Evolutionary conservation across 2,113 vertebrate species (phyloP), one percentile per base, ranked within the genome.

Genomic region (Leucosticte australis): DNA sequence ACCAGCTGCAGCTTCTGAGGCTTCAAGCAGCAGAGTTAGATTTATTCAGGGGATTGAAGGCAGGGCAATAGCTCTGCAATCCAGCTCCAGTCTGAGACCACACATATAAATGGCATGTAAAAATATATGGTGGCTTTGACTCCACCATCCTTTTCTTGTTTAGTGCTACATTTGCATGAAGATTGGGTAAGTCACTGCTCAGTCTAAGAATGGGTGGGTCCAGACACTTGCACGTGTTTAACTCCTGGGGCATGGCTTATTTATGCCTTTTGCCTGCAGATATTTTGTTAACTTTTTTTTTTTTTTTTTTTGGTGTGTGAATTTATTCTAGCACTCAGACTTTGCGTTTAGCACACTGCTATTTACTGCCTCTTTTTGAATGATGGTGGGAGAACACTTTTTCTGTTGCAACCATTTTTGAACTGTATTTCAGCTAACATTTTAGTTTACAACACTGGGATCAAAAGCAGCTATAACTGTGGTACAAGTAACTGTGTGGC

Each of bases 151-250:
- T 67, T 83, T 53, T 35, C 20, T 47, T 12, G 4, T 39, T 89
- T 31, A 46, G 55, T 4, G 5, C 10, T 80, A 3, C 12, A n/a
- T 33, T 53, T 0, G 0, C 42, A 28, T 3, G 15, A 83, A 26
- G 50, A 26, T 22, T 67, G 8, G 42, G 80, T 41, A 64, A 80
- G 37, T 35, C 56, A 37, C 64, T 13, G 11, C 46, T 80, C n/a
- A 63, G 42, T 46, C 42, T 63, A 42, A 75, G 60, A 69, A 49
- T 7, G 31, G 15, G 22, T 89, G 39, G 27, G 28, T 73, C 67
- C 9, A 5, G 49, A 23, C 17, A 14, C 37, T 62, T 92, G 52
- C 27, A 60, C 0, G 1, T 42, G 8, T 88, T 82, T 84, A 56
- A 27, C 10, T 75, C 35, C 26, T 64, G 57, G 4, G 64, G 2